phyloP scores from a whole-genome alignment of 2,113 vertebrate species.

The Tangachromis dhanisi region DNA sequence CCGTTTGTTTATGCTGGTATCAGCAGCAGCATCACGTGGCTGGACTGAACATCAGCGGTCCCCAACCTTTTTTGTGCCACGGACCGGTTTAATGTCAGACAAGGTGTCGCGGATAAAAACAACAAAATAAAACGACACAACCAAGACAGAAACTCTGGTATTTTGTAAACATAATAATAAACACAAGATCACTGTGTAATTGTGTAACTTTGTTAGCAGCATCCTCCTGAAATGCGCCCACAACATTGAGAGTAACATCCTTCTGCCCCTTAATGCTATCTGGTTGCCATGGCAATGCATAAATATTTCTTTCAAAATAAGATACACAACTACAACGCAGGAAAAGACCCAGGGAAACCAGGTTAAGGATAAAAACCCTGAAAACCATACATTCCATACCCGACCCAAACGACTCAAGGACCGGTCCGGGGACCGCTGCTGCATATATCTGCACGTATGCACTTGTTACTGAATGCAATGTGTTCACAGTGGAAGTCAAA shows the following conservation, averaged over 20 bases:
- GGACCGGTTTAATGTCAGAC: not conserved
- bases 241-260: not conserved
- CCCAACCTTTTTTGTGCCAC: not conserved
- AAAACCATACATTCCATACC: not conserved
- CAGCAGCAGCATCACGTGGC: not conserved
- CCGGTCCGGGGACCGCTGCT: not conserved
- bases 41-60: not conserved
- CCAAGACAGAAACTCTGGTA: not conserved
- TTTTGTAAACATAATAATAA: not conserved
- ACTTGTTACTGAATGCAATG: not conserved
- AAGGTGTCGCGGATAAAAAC: rapidly evolving
- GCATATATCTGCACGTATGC: not conserved
- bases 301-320: not conserved
- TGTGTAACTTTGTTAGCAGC: not conserved
- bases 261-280: not conserved
- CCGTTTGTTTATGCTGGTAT: not conserved
- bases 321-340: not conserved
- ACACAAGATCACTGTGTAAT: not conserved
- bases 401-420: not conserved
- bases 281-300: not conserved
- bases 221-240: rapidly evolving
- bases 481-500: not conserved
- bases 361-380: not conserved
- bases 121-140: not conserved
- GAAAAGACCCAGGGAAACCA: not conserved